These are phyloP conservation scores for Aricia artaxerxes DNA, from an alignment of 2,888 invertebrate genomes.

Conservation along the genomic window DNA sequence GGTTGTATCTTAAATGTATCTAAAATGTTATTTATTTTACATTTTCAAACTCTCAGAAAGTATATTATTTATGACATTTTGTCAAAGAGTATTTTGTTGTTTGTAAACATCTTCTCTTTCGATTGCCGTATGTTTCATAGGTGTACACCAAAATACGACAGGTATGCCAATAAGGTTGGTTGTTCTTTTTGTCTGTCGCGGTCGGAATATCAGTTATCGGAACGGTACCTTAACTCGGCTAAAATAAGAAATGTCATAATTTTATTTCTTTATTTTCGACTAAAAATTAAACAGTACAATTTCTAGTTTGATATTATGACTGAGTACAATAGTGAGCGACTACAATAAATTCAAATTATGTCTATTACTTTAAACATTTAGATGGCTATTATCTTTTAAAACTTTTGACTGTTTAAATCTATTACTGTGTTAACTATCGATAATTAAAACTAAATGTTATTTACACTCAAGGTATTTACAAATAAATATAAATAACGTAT, in stretches of 20 bases:
- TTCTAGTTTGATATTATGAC: slow-evolving; percentile 23
- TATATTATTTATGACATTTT: no score
- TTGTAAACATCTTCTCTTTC: no score
- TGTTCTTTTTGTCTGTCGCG: no score
- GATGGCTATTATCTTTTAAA: slow-evolving; percentile 23
- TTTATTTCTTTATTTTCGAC: slow-evolving; percentile 6
- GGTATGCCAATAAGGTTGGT: no score
- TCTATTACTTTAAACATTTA: slow-evolving; percentile 28
- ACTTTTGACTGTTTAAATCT: slow-evolving; percentile 25
- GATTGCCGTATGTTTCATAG: no score
- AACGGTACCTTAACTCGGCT: neutral
- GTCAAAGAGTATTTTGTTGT: no score
- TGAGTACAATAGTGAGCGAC: slow-evolving; percentile 8
- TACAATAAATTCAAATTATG: neutral
- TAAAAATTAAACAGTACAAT: slow-evolving; percentile 25
- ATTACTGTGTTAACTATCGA: slow-evolving; percentile 23
- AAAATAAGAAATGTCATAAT: neutral
- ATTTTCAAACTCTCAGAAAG: no score
- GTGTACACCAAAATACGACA: no score
- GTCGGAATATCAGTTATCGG: no score
- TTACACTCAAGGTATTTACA: slow-evolving; percentile 34
- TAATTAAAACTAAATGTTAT: slow-evolving; percentile 31
- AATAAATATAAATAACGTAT: slow-evolving; percentile 29
- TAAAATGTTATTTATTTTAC: no score
- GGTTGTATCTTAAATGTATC: no score